These are phyloP conservation scores for Pristionchus mayeri DNA, from an alignment of 2,888 invertebrate species.

Conservation along the genomic window DNA sequence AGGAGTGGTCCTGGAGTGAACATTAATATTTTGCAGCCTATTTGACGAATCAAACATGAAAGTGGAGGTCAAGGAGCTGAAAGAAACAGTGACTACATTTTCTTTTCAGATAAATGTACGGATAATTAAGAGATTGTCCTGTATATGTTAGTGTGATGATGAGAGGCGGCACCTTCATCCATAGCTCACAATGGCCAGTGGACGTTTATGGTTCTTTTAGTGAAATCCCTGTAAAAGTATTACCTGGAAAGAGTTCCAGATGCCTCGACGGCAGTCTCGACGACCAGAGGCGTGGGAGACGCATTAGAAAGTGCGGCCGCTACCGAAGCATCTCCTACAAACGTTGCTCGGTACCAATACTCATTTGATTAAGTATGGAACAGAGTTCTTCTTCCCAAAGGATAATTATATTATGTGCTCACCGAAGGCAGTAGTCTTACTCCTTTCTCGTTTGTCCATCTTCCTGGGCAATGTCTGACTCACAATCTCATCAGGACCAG, in stretches of 20 bases:
- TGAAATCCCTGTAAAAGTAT: too few species aligned
- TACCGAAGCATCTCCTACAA: slow-evolving; percentile 6
- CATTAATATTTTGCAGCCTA: neutral
- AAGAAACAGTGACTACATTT: neutral
- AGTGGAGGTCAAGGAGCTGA: neutral
- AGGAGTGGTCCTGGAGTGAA: slow-evolving; percentile 85
- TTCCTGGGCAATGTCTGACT: slow-evolving; percentile 65
- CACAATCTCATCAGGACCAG: slow-evolving; percentile 58
- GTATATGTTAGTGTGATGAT: too few species aligned
- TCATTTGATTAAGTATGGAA: neutral
- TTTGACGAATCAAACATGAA: neutral
- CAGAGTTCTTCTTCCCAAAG: too few species aligned
- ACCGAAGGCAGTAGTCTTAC: slow-evolving; percentile 61
- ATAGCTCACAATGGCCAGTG: too few species aligned
- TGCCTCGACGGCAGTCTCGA: slow-evolving; percentile 33
- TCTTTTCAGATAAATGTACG: too few species aligned
- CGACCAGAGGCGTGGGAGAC: slow-evolving; percentile 8
- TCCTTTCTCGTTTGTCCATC: slow-evolving; percentile 59
- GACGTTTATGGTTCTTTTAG: too few species aligned
- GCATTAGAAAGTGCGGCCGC: slow-evolving; percentile 26
- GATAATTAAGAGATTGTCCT: too few species aligned
- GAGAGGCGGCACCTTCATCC: too few species aligned
- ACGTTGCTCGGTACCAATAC: neutral
- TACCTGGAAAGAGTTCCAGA: slow-evolving; percentile 38
- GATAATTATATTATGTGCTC: too few species aligned